Conservation (phyloP, 2,888 invertebrate species). For the Sinohyriopsis cumingii region DNA sequence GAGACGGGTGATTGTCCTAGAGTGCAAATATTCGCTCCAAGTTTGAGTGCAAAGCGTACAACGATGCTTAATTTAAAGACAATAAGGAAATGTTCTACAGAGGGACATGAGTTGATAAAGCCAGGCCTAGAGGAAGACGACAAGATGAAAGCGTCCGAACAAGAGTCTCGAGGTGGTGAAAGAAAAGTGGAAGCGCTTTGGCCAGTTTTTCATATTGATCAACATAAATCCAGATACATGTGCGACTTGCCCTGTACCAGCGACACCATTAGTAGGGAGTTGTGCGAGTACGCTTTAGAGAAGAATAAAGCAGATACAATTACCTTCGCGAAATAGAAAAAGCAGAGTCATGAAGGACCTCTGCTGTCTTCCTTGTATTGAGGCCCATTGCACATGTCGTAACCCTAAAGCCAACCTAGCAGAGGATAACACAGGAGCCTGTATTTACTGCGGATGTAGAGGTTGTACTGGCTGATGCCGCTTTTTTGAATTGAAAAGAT, state of each 20-base stretch:
- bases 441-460: slow-evolving; percentile 98
- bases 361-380: slow-evolving; percentile 97
- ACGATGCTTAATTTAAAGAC: no score
- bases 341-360: slow-evolving; percentile 98
- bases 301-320: slow-evolving; percentile 97
- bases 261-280: slow-evolving; percentile 93
- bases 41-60: no score
- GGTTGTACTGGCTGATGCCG: slow-evolving; percentile 90
- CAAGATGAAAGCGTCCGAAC: slow-evolving; percentile 83
- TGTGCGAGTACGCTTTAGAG: slow-evolving; percentile 94
- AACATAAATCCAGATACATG: slow-evolving; percentile 97
- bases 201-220: slow-evolving; percentile 95
- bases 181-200: slow-evolving; percentile 90
- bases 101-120: no score
- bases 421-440: slow-evolving; percentile 75
- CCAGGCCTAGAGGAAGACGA: no score
- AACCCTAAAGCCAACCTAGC: slow-evolving; percentile 98
- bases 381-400: slow-evolving; percentile 98
- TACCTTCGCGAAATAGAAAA: slow-evolving; percentile 90
- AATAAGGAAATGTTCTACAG: no score
- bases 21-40: no score
- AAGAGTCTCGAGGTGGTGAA: slow-evolving; percentile 99
- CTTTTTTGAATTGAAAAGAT: not conserved
- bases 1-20: no score
- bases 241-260: slow-evolving; percentile 95